Evolutionary conservation across 2,113 vertebrate genomes (phyloP).

Genomic region (Marmota monax): DNA sequence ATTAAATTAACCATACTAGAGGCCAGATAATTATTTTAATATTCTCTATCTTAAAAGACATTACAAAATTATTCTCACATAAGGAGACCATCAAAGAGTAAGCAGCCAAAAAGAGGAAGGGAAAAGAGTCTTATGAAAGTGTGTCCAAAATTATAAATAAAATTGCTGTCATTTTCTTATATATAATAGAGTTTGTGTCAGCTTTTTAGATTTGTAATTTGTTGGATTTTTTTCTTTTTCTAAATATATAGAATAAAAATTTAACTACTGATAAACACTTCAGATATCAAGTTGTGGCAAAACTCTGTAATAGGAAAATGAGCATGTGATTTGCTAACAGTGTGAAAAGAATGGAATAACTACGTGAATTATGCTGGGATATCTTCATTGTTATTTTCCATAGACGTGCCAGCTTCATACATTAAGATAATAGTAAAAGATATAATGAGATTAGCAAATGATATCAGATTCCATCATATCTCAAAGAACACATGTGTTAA

Average conservation of each 20-base stretch:
- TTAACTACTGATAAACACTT: background rate
- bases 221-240: background rate
- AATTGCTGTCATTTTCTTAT: background rate
- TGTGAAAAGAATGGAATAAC: conserved; percentile 8
- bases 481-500: background rate
- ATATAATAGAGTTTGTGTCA: background rate
- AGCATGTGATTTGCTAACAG: background rate
- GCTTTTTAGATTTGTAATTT: background rate
- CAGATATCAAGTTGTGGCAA: background rate
- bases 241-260: background rate
- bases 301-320: background rate
- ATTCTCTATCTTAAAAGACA: background rate
- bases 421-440: background rate
- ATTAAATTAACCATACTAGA: conserved; percentile 30
- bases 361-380: background rate
- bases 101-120: background rate
- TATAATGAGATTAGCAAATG: background rate
- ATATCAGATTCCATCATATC: background rate
- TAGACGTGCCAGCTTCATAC: background rate
- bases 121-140: background rate
- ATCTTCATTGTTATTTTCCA: background rate
- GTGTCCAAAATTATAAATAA: conserved; percentile 29
- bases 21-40: background rate
- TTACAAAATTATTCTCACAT: background rate
- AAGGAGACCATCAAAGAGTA: conserved; percentile 1